Conservation (phyloP, 92 coral and sea anemone species). For the Bergia puertoricense region DNA sequence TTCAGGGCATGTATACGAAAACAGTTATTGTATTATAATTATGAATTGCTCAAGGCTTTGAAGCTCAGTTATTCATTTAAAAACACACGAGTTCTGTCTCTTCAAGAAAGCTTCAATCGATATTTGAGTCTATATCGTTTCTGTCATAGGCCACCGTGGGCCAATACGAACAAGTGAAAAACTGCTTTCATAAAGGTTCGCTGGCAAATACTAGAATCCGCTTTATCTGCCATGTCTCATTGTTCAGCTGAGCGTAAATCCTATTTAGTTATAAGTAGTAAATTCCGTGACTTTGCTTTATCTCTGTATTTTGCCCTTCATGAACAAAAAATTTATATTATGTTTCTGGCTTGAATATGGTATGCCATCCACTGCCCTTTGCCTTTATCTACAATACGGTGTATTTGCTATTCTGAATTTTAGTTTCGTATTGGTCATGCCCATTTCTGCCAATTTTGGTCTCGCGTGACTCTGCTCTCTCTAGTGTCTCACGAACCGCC, state of each 20-base stretch:
- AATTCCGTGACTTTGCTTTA: background rate
- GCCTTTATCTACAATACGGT: background rate
- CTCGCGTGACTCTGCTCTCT: conserved; percentile 35
- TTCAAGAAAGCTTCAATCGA: conserved; percentile 5
- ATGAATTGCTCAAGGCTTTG: conserved; percentile 27
- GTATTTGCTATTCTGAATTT: background rate
- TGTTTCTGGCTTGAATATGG: background rate
- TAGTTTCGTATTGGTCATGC: conserved; percentile 21
- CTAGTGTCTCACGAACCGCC: background rate
- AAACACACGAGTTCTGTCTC: conserved; percentile 18
- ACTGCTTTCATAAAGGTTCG: background rate
- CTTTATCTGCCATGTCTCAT: background rate
- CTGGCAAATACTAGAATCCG: background rate
- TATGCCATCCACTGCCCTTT: background rate
- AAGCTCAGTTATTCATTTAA: background rate
- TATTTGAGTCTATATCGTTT: background rate
- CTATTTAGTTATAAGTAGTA: background rate
- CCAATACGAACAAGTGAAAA: background rate
- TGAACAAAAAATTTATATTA: background rate
- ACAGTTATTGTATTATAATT: background rate
- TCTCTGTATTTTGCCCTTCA: background rate
- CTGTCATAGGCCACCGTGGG: background rate
- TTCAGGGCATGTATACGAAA: background rate
- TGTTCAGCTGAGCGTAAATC: conserved; percentile 12
- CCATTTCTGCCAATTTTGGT: background rate